Evolutionary conservation across 2,113 vertebrate species (phyloP).

Genomic region (Corythaeola cristata): DNA sequence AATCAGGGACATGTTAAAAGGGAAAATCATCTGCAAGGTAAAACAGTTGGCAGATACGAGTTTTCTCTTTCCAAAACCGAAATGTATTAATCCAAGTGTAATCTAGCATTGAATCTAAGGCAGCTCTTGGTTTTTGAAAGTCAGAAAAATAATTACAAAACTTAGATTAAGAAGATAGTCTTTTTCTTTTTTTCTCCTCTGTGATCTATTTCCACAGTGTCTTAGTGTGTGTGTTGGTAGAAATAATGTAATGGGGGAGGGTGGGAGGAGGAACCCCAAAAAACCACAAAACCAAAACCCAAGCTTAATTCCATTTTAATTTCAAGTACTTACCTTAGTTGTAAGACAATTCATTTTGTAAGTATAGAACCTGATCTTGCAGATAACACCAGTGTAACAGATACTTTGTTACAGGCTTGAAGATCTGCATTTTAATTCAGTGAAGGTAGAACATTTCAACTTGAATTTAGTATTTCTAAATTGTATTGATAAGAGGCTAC

Average conservation of each 20-base stretch:
- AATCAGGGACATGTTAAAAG: not conserved
- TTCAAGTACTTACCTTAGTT: not conserved
- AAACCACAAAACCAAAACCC: not conserved
- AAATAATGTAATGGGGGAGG: not conserved
- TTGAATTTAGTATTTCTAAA: not conserved
- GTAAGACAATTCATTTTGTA: not conserved
- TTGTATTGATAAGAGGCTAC: not conserved
- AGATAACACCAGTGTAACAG: not conserved
- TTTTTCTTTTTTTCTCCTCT: not conserved
- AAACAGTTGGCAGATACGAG: not conserved
- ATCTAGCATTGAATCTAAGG: not conserved
- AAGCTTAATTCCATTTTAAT: not conserved
- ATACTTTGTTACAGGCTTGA: not conserved
- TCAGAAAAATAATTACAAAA: not conserved
- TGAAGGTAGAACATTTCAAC: not conserved
- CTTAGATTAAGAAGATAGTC: not conserved
- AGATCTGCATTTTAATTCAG: not conserved
- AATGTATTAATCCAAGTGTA: not conserved
- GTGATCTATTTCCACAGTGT: not conserved
- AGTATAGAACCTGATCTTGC: not conserved
- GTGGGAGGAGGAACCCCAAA: too few species aligned
- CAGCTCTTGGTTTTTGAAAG: not conserved
- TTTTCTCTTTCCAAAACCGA: not conserved
- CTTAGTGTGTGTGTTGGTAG: not conserved
- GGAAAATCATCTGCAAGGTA: not conserved